Percentiles rank a stretch among this genome's conserved stretches.
Evolutionary conservation across 2,113 vertebrate species (phyloP).

Genomic region (Hippocampus mohnikei): DNA sequence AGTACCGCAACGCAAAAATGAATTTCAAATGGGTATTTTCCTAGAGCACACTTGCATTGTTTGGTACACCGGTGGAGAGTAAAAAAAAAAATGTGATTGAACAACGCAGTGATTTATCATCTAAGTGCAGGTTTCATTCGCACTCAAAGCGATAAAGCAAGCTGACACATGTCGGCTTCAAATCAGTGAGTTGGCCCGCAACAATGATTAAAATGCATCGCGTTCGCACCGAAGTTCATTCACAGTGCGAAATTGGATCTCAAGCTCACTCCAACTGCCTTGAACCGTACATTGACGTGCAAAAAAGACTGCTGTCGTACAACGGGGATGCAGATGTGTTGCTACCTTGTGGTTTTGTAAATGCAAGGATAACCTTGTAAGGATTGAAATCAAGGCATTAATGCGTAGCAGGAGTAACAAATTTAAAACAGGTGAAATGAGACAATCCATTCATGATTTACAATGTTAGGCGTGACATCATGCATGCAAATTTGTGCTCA

Average conservation of each 20-base stretch:
- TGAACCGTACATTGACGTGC: not conserved
- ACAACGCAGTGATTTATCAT: constrained; percentile 16
- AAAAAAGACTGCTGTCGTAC: not conserved
- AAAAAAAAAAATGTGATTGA: constrained; percentile 8
- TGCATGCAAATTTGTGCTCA: not conserved
- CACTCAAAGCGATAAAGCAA: constrained; percentile 22
- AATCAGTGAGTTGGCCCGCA: not conserved
- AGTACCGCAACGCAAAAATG: not conserved
- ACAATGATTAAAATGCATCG: not conserved
- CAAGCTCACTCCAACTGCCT: not conserved
- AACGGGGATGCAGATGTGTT: not conserved
- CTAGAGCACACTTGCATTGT: not conserved
- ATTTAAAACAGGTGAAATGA: not conserved
- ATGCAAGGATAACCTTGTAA: not conserved
- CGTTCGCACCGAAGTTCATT: not conserved
- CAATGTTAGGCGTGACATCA: not conserved
- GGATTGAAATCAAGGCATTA: not conserved
- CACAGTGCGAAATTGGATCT: not conserved
- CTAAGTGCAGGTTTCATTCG: constrained; percentile 6
- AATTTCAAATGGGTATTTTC: not conserved
- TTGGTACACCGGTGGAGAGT: not conserved
- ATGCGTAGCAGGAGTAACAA: not conserved
- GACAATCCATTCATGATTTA: not conserved
- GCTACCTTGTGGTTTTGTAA: not conserved
- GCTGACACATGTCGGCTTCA: constrained; percentile 34